Conservation (phyloP, 92 coral and sea anemone species). For the Phenganax marumi region DNA sequence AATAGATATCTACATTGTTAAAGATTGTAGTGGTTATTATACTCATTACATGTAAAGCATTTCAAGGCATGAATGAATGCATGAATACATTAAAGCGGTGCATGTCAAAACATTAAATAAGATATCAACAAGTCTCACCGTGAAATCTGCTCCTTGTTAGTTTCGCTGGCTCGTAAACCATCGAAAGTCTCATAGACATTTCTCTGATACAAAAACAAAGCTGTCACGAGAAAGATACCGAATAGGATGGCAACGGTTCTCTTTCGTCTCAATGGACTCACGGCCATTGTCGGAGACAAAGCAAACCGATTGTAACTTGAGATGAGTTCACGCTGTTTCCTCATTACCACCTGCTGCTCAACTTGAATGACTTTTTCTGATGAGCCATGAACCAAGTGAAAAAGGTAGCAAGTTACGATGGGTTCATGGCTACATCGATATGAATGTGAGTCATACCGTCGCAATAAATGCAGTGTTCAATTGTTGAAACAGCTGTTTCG, state of each 20-base stretch:
- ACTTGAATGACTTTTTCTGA: too few species aligned
- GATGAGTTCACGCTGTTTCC: not conserved
- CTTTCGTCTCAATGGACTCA: not conserved
- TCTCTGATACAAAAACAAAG: not conserved
- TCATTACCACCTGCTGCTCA: not conserved
- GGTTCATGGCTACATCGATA: too few species aligned
- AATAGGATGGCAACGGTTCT: slow-evolving; percentile 8
- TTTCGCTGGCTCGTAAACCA: not conserved
- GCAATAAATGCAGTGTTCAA: too few species aligned
- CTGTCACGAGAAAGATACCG: slow-evolving; percentile 1
- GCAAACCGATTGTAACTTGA: not conserved
- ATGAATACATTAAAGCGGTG: too few species aligned
- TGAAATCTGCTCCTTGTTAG: not conserved
- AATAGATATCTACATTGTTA: too few species aligned
- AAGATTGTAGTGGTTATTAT: too few species aligned
- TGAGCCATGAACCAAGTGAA: too few species aligned
- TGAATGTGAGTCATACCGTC: too few species aligned
- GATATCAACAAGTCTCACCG: slow-evolving; percentile 4
- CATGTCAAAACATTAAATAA: not conserved
- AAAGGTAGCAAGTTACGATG: too few species aligned
- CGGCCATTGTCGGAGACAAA: not conserved
- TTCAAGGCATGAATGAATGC: too few species aligned
- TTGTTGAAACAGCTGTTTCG: too few species aligned
- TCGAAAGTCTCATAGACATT: not conserved
- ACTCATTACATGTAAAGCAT: too few species aligned